Conservation (phyloP, 1,140 invertebrate genomes). For the Steinernema khuongi region DNA sequence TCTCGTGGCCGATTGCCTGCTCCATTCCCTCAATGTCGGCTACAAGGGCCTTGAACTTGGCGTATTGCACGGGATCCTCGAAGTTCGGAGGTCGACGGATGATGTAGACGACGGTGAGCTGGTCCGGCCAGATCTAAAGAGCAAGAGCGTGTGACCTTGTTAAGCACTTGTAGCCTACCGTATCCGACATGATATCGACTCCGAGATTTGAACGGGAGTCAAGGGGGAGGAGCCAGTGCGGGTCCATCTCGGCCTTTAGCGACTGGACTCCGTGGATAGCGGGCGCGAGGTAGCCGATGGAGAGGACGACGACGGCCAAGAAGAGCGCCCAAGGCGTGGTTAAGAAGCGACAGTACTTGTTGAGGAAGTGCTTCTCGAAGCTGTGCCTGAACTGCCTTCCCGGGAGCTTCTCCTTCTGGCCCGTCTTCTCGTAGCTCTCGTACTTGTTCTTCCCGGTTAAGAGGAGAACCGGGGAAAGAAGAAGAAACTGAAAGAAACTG, state of each 20-base stretch:
- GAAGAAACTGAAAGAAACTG: neutral
- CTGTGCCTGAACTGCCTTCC: neutral
- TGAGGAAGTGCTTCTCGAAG: neutral
- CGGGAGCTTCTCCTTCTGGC: neutral
- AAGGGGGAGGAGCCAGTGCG: neutral
- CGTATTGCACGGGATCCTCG: neutral
- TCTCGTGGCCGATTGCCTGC: neutral
- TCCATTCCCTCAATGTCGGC: neutral
- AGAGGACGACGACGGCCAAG: neutral
- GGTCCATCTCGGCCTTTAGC: neutral
- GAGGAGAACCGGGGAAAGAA: neutral
- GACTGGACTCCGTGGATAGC: neutral
- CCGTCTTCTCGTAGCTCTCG: neutral
- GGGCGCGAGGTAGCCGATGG: neutral
- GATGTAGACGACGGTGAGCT: constrained; percentile 1
- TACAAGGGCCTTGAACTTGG: neutral
- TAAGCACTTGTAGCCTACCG: neutral
- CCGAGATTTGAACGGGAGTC: neutral
- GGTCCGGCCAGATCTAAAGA: neutral
- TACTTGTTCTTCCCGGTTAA: neutral
- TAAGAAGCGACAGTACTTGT: neutral
- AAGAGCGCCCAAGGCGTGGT: neutral
- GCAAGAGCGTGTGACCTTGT: neutral
- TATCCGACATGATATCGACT: neutral
- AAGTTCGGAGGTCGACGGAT: neutral